A percentile compares a stretch with the other conserved stretches of the same genome.
phyloP scores from a whole-genome alignment of 2,888 invertebrate species.

The Heliconius cydno region DNA sequence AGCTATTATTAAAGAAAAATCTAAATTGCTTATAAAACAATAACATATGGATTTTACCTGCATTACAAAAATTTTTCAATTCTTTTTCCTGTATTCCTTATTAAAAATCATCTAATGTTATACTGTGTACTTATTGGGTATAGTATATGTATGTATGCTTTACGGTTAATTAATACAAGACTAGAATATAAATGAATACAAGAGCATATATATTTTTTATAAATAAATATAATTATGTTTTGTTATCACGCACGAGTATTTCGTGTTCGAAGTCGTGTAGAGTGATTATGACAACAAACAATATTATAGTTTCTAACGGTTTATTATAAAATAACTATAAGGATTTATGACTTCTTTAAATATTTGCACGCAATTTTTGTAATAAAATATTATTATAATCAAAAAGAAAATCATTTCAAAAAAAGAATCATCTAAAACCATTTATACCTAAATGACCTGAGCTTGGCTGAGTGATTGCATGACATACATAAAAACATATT shows the following conservation, averaged over 20 bases:
- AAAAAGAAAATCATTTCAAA: too few species aligned
- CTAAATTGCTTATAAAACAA: not conserved
- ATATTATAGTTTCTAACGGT: not conserved
- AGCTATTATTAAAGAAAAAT: slow-evolving; percentile 4
- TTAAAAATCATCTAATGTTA: slow-evolving; percentile 5
- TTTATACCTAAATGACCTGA: too few species aligned
- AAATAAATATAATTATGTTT: not conserved
- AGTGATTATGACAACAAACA: not conserved
- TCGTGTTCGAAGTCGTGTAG: not conserved
- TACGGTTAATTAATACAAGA: slow-evolving; percentile 1
- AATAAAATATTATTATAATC: too few species aligned
- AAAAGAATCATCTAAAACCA: too few species aligned
- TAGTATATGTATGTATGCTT: not conserved
- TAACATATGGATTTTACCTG: slow-evolving; percentile 4
- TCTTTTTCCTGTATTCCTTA: slow-evolving; percentile 16
- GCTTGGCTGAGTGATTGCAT: not conserved
- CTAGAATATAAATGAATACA: not conserved
- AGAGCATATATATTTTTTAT: not conserved
- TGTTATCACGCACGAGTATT: not conserved
- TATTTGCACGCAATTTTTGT: not conserved
- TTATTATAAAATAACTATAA: too few species aligned
- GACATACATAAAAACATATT: not conserved
- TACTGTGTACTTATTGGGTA: not conserved
- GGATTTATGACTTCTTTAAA: too few species aligned
- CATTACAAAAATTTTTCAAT: not conserved